Conservation (phyloP, 2,113 vertebrate genomes). For the Lethenteron reissneri region DNA sequence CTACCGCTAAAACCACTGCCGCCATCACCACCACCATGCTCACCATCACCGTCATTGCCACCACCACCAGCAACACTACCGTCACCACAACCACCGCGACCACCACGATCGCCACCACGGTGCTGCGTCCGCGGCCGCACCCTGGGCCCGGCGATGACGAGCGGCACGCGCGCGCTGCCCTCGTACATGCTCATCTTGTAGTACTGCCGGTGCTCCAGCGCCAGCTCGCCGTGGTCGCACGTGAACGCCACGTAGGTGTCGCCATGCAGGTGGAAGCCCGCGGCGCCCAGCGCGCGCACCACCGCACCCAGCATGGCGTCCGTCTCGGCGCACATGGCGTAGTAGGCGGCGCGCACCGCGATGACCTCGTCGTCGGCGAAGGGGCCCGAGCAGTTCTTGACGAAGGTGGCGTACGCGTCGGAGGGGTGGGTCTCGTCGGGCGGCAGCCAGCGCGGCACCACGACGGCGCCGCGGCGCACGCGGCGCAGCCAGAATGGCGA, state of each 20-base stretch:
- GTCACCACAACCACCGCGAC: too few relatives aligned
- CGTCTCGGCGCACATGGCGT: slow-evolving; percentile 88
- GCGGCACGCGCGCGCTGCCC: slow-evolving; percentile 62
- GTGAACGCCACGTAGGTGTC: slow-evolving; percentile 59
- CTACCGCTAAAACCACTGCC: too few relatives aligned
- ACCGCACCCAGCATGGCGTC: slow-evolving; percentile 84
- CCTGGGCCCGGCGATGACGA: slow-evolving; percentile 50
- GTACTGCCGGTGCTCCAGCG: slow-evolving; percentile 92
- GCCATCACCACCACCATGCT: too few relatives aligned
- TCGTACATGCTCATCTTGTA: slow-evolving; percentile 99
- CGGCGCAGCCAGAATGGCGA: slow-evolving; percentile 70
- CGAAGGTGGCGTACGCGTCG: slow-evolving; percentile 73
- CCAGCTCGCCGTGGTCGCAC: slow-evolving; percentile 74
- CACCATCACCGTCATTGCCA: too few relatives aligned
- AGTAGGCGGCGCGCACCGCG: slow-evolving; percentile 63
- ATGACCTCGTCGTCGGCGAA: slow-evolving; percentile 57
- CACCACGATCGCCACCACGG: slow-evolving; percentile 12
- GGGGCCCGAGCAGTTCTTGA: slow-evolving; percentile 73
- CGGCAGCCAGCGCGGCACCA: slow-evolving; percentile 55
- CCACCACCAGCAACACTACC: too few relatives aligned
- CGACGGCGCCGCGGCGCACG: slow-evolving; percentile 42
- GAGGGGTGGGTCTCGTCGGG: slow-evolving; percentile 55
- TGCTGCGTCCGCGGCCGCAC: slow-evolving; percentile 30
- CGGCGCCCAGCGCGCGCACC: slow-evolving; percentile 37
- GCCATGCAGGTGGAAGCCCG: slow-evolving; percentile 20